Evolutionary conservation across 2,888 invertebrate species (phyloP).

Genomic region (Amphipyra tragopoginis): DNA sequence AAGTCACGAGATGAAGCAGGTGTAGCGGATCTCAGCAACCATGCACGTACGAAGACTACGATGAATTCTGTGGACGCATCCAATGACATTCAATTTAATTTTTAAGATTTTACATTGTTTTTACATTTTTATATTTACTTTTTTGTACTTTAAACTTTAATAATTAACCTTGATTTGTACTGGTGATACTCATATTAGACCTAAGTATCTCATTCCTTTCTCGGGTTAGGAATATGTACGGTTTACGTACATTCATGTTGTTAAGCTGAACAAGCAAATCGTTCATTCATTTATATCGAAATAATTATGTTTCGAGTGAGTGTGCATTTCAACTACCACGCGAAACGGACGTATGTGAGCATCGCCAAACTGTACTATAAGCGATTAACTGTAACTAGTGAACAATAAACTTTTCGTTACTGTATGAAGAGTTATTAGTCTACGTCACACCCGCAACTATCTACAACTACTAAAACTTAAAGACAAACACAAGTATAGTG

Average conservation of each 20-base stretch:
- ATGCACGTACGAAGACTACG: slow-evolving; percentile 1
- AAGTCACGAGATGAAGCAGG: neutral
- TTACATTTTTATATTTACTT: no score
- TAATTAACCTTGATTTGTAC: slow-evolving; percentile 2
- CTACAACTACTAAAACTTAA: neutral
- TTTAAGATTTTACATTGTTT: neutral
- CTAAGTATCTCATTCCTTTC: neutral
- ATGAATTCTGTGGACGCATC: neutral
- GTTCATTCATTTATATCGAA: neutral
- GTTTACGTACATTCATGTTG: neutral
- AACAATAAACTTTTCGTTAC: neutral
- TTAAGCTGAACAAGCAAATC: slow-evolving; percentile 2
- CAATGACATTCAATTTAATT: neutral
- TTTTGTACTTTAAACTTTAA: neutral
- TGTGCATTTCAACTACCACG: neutral
- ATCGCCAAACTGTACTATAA: neutral
- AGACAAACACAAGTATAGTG: neutral
- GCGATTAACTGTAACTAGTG: neutral
- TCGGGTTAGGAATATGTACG: slow-evolving; percentile 9
- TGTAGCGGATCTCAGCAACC: neutral
- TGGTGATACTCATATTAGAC: slow-evolving; percentile 1
- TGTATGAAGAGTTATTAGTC: neutral
- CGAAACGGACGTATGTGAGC: neutral
- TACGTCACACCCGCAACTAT: neutral
- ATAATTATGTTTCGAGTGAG: neutral